These are phyloP conservation scores for Calonectris borealis DNA, from an alignment of 2,113 vertebrate genomes.

Conservation along the genomic window DNA sequence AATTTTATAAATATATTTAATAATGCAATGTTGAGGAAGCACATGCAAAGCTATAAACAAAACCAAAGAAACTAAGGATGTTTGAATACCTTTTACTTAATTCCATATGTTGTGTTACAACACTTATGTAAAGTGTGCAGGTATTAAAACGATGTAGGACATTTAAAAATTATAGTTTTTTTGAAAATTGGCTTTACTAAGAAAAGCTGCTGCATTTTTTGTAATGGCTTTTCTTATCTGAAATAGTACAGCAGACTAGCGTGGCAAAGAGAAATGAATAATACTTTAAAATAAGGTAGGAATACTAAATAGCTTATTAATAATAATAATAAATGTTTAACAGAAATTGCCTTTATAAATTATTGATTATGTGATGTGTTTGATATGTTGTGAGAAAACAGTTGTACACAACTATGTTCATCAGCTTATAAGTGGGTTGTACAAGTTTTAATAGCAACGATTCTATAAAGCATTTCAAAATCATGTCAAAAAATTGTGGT, in stretches of 20 bases:
- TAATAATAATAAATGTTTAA: not conserved
- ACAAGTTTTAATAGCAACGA: not conserved
- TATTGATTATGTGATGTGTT: not conserved
- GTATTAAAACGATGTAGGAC: not conserved
- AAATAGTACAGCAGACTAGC: not conserved
- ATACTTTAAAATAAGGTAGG: not conserved
- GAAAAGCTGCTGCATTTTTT: conserved; percentile 7
- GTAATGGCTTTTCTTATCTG: conserved; percentile 28
- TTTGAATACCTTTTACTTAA: not conserved
- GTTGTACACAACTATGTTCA: not conserved
- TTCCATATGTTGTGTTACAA: not conserved
- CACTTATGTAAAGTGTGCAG: not conserved
- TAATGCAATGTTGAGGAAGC: not conserved
- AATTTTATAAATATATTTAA: not conserved
- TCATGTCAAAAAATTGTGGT: not conserved
- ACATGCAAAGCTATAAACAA: not conserved
- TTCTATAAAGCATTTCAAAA: not conserved
- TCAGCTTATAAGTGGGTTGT: not conserved
- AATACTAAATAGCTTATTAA: not conserved
- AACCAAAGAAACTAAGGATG: not conserved
- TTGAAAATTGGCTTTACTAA: conserved; percentile 17
- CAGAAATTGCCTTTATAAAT: not conserved
- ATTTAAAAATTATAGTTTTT: not conserved
- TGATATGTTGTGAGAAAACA: not conserved
- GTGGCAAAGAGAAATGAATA: not conserved